Evolutionary conservation across 2,797 vertebrate genomes (phyloP), one percentile per base, ranked within the genome.

Genomic region (Nannoperca obscura): DNA sequence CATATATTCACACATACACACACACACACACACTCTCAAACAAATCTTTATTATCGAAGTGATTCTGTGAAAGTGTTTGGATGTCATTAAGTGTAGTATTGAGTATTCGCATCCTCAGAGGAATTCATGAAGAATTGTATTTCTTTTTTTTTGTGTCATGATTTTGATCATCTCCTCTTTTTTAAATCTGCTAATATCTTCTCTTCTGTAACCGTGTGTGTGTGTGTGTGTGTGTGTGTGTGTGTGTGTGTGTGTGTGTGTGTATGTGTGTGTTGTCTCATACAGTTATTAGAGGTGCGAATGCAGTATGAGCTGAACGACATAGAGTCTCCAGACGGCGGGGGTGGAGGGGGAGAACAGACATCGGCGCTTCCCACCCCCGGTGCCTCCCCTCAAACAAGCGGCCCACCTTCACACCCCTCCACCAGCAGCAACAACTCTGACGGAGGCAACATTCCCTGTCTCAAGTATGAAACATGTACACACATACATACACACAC

Each of bases 351-450:
- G 27, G 93, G 95, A 47, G 98, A 99, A 24, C 98, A 97, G 91
- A 94, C 96, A 0, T 95, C 97, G 17, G 93, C 96, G 49, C 92
- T 94, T 82, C 95, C 96, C 71, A 98, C 97, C 60, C 97, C 97
- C 0, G 96, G 96, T 70, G 96, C 96, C 80, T 95, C 96, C 89
- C 96, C 97, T 81, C 97, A 98, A 66, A 96, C 97, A 19, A 87
- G 96, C 27, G 95, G 92, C 69, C 96, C 96, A 13, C 97, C 97
- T 83, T 96, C 97, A 71, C 98, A 98, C 77, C 97, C 97, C 14
- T 98, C 97, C 78, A 98, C 97, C 89, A 98, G 97, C 85, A 99
- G 98, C 94, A 99, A 97, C 94, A 99, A 98, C 52, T 99, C 98
- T 14, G 97, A 99, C 49, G 97, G 97, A 24, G 97, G 98, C 95